Evolutionary conservation across 2,888 invertebrate genomes (phyloP).

Genomic region (Mimumesa dahlbomi): DNA sequence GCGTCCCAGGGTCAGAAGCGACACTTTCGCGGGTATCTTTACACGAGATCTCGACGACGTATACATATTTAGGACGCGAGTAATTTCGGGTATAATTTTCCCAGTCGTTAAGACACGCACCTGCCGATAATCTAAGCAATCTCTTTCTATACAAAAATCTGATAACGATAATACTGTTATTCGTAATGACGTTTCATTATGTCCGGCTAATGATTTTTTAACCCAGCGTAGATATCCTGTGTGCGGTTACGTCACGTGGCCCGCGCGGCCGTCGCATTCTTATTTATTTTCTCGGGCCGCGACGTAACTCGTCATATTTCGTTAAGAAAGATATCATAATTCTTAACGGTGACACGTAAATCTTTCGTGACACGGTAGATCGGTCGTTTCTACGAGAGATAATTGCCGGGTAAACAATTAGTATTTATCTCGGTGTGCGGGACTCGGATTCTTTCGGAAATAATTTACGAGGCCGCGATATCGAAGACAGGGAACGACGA

Average conservation of each 20-base stretch:
- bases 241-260: no score
- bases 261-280: no score
- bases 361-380: background rate
- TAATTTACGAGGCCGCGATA: background rate
- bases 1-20: no score
- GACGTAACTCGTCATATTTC: constrained; percentile 9
- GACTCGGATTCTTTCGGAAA: no score
- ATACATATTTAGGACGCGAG: constrained; percentile 45
- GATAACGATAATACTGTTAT: constrained; percentile 52
- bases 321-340: constrained; percentile 11
- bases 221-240: no score
- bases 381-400: background rate
- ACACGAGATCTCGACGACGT: constrained; percentile 31
- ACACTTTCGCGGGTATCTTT: constrained; percentile 48
- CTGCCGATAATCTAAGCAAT: constrained; percentile 67
- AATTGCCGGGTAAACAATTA: background rate
- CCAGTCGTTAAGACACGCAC: constrained; percentile 61
- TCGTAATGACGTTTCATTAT: constrained; percentile 28
- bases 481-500: constrained; percentile 4
- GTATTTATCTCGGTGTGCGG: background rate
- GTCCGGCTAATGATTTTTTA: constrained; percentile 26
- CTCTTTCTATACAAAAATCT: constrained; percentile 50
- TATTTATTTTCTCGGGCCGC: no score
- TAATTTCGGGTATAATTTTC: constrained; percentile 63
- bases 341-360: background rate